phyloP scores from a whole-genome alignment of 64 coral and sea anemone species.

The Pachyseris speciosa region DNA sequence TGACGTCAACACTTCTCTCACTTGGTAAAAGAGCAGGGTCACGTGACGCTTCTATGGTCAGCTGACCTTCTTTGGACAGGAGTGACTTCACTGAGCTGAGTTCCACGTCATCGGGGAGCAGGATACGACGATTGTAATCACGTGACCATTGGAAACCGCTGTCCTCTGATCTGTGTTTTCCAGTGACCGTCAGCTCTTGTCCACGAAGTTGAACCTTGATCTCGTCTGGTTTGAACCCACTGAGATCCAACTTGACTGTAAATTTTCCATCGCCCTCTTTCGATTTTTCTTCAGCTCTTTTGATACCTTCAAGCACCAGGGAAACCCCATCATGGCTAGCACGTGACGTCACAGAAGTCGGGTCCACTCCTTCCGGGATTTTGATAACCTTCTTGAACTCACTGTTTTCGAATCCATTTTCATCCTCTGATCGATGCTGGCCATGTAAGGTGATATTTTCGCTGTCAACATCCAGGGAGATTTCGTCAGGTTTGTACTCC shows the following conservation, averaged over 20 bases:
- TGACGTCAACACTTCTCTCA: not conserved
- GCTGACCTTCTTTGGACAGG: conserved; percentile 67
- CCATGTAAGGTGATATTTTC: conserved; percentile 67
- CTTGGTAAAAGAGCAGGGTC: not conserved
- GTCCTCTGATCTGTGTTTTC: conserved; percentile 62
- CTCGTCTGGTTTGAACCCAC: conserved; percentile 69
- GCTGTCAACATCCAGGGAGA: conserved; percentile 31
- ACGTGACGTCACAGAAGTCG: conserved; percentile 53
- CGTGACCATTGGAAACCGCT: conserved; percentile 45
- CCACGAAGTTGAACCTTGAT: conserved; percentile 80
- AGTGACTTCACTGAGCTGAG: conserved; percentile 78
- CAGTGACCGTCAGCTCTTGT: conserved; percentile 78
- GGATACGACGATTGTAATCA: conserved; percentile 80
- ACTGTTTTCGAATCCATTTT: conserved; percentile 69
- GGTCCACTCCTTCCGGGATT: conserved; percentile 79
- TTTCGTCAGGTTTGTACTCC: conserved; percentile 41
- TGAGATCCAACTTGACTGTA: conserved; percentile 74
- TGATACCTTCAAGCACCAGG: conserved; percentile 58
- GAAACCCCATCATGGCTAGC: conserved; percentile 56
- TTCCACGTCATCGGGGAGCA: conserved; percentile 81
- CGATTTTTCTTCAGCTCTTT: not conserved
- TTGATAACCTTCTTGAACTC: conserved; percentile 68
- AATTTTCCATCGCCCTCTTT: conserved; percentile 81
- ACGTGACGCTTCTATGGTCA: conserved; percentile 73
- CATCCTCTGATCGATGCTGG: conserved; percentile 50